A percentile compares a stretch with the other conserved stretches of the same genome.
Evolutionary conservation across 1,140 invertebrate genomes (phyloP).

Genomic region (Drosophila repleta): DNA sequence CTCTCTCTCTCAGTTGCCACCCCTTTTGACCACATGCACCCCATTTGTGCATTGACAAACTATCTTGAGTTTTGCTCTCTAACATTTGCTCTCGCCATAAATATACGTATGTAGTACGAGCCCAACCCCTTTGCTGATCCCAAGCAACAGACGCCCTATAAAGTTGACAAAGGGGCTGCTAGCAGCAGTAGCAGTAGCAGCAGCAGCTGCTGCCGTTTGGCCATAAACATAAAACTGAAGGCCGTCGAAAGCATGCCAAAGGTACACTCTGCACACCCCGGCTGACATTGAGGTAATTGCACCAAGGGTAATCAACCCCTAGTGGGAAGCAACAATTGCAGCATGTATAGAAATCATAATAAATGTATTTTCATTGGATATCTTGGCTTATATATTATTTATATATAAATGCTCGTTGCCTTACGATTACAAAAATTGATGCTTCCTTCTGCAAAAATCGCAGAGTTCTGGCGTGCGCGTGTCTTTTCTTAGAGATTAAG

Average conservation of each 20-base stretch:
- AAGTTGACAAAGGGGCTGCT: conserved; percentile 48
- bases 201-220: conserved; percentile 47
- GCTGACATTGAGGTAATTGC: not conserved
- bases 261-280: conserved; percentile 14
- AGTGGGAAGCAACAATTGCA: conserved; percentile 26
- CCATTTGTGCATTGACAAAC: conserved; percentile 33
- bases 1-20: conserved; percentile 8
- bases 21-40: conserved; percentile 10
- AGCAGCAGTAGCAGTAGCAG: conserved; percentile 1
- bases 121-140: conserved; percentile 32
- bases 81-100: conserved; percentile 13
- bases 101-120: conserved; percentile 1
- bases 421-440: conserved; percentile 30
- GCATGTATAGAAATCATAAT: conserved; percentile 17
- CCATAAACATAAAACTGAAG: conserved; percentile 32
- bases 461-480: conserved; percentile 19
- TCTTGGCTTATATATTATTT: conserved; percentile 28
- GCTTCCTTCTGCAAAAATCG: conserved; percentile 26
- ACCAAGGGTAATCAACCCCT: conserved; percentile 27
- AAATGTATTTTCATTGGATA: conserved; percentile 61
- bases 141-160: conserved; percentile 22
- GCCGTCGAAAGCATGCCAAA: conserved; percentile 18
- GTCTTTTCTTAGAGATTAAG: conserved; percentile 43
- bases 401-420: conserved; percentile 39
- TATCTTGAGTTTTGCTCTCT: conserved; percentile 18